phyloP scores from a whole-genome alignment of 2,888 invertebrate species.

The Laothoe populi region DNA sequence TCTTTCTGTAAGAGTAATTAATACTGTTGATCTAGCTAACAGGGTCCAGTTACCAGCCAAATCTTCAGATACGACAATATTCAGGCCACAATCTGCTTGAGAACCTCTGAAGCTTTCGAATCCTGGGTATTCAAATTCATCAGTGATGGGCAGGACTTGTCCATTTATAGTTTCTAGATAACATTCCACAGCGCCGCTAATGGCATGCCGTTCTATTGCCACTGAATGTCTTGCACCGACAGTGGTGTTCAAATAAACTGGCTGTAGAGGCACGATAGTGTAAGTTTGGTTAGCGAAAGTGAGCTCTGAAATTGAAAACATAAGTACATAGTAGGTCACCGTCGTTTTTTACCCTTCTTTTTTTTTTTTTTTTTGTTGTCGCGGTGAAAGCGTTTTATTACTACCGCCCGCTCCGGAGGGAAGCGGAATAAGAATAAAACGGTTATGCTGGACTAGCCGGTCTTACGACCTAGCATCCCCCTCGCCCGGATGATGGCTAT shows the following conservation, averaged over 20 bases:
- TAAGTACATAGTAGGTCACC: neutral
- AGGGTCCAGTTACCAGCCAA: neutral
- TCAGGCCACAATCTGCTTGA: neutral
- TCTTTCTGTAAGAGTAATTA: neutral
- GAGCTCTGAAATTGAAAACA: neutral
- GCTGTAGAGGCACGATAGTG: neutral
- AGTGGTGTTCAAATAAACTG: neutral
- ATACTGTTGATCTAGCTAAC: neutral
- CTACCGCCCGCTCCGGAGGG: too few relatives aligned
- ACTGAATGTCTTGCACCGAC: neutral
- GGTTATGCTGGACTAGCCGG: too few relatives aligned
- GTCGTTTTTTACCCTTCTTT: too few relatives aligned
- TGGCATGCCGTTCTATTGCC: neutral
- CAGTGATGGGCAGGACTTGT: neutral
- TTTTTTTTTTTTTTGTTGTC: too few relatives aligned
- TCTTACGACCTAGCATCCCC: too few relatives aligned
- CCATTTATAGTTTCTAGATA: neutral
- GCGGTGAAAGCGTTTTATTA: too few relatives aligned
- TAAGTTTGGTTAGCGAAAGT: neutral
- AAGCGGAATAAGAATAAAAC: too few relatives aligned
- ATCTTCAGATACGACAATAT: neutral
- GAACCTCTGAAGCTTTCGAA: neutral
- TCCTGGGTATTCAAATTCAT: neutral
- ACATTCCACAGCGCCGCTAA: neutral
- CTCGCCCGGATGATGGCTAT: too few relatives aligned